Base-by-base conservation (phyloP, 1,140 invertebrate species). In the Galleria mellonella region DNA sequence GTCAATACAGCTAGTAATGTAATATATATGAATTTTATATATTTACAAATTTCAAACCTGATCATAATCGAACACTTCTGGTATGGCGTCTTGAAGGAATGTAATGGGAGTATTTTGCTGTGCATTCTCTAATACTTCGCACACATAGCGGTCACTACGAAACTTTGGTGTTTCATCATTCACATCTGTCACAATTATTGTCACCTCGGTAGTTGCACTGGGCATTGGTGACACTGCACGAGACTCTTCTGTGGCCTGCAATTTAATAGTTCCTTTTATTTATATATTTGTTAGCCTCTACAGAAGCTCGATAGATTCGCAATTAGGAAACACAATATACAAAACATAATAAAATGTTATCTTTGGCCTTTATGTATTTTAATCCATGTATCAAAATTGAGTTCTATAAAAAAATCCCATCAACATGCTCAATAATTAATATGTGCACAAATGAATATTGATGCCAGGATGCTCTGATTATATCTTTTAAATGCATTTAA, bases 121-220 rank as follows among this genome's bases (percentile, higher is more conserved):
- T 35, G 96, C 91, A 85, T 98, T 97, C 87, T 98, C 97, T 32
- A 94, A 91, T 27, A 99, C 92, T 87, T 97, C 95, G 17, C 94
- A 96, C 10, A 93, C 87, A 84, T 98, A 98, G 43, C 87, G 76
- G 0, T 85, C 59, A 62, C 92, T 94, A 30, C 91, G 88, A 72
- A 98, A 99, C 30, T 87, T 91, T 5, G 97, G 97, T 1, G 90
- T 92, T 86, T 98, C 96, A 86, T 98, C 97, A 75, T 98, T 98
- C 0, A 98, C 92, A 86, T 99, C 97, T n/a, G 91, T 93, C 6
- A 99, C 88, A 44, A 97, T 96, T 27, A 99, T 91, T 0, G 96
- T 98, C 0, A 98, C 93, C 85, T 98, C 94, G 0, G 96, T 98
- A 5, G 90, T 92, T 0, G 93, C 92, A 40, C 90, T 92, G 0